phyloP scores from a whole-genome alignment of 2,113 vertebrate genomes.

The Anthoscopus minutus region DNA sequence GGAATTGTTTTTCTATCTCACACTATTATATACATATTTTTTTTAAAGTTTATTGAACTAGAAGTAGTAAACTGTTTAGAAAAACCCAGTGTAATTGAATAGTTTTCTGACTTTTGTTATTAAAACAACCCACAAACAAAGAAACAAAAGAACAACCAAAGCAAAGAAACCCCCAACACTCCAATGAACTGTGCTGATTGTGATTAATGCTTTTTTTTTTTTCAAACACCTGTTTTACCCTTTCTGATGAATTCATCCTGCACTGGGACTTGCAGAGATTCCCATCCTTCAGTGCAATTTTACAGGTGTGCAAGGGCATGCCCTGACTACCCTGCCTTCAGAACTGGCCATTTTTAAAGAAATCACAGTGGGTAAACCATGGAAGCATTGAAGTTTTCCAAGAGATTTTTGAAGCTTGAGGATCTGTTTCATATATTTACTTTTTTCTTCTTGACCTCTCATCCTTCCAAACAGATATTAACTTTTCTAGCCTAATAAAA shows the following conservation, averaged over 20 bases:
- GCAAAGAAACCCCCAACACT: rapidly evolving
- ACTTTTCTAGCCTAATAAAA: slow-evolving; percentile 36
- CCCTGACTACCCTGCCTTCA: background rate
- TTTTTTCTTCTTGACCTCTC: background rate
- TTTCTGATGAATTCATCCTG: background rate
- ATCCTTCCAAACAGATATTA: slow-evolving; percentile 55
- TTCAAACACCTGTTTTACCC: background rate
- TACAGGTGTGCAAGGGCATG: background rate
- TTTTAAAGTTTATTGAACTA: background rate
- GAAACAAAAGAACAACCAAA: too few species aligned
- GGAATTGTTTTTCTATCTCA: slow-evolving; percentile 34
- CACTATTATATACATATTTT: background rate
- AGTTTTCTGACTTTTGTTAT: background rate
- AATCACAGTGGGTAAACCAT: background rate
- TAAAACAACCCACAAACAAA: background rate
- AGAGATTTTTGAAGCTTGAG: background rate
- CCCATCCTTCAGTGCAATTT: background rate
- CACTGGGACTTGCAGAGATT: background rate
- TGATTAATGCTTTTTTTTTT: background rate
- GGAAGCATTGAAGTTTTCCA: background rate
- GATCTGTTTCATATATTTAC: background rate
- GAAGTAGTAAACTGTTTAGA: background rate
- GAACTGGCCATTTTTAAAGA: background rate
- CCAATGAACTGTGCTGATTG: background rate
- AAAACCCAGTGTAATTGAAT: background rate